Percentiles rank a stretch among this genome's conserved stretches.
These are phyloP conservation scores for Cebus imitator DNA, from an alignment of 2,113 vertebrate genomes.

Conservation along the genomic window DNA sequence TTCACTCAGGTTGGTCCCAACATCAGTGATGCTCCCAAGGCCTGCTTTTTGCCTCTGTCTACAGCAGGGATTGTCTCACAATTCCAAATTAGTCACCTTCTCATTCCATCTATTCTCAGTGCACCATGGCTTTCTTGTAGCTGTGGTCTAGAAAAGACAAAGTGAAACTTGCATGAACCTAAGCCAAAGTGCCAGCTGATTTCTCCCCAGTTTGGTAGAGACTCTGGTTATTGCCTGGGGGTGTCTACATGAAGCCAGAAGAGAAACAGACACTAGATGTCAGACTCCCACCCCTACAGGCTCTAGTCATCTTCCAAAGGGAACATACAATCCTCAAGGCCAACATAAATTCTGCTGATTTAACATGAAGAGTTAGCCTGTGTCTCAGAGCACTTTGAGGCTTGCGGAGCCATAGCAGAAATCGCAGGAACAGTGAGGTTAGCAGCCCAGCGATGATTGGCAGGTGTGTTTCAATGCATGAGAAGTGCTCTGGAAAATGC, in stretches of 20 bases:
- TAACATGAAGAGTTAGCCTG: neutral
- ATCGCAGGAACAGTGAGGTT: neutral
- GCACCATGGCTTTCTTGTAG: neutral
- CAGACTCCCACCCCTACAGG: neutral
- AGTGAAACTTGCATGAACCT: neutral
- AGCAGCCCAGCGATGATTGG: neutral
- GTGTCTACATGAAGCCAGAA: neutral
- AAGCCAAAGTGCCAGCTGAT: neutral
- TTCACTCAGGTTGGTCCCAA: neutral
- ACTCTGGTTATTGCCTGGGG: neutral
- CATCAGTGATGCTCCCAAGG: neutral
- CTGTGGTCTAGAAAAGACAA: neutral
- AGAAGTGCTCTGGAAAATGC: neutral
- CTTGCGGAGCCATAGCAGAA: neutral
- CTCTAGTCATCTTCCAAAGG: neutral
- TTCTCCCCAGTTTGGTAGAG: neutral
- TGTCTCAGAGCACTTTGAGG: neutral
- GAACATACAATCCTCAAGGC: neutral
- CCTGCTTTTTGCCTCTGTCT: neutral
- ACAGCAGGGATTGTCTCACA: neutral
- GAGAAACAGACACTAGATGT: neutral
- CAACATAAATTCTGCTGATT: neutral
- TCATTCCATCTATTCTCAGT: neutral
- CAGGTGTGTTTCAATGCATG: accelerated
- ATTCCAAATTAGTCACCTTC: neutral